Conservation (phyloP, 37 sponge, comb jelly and placozoan species). For the Chondrosia reniformis region DNA sequence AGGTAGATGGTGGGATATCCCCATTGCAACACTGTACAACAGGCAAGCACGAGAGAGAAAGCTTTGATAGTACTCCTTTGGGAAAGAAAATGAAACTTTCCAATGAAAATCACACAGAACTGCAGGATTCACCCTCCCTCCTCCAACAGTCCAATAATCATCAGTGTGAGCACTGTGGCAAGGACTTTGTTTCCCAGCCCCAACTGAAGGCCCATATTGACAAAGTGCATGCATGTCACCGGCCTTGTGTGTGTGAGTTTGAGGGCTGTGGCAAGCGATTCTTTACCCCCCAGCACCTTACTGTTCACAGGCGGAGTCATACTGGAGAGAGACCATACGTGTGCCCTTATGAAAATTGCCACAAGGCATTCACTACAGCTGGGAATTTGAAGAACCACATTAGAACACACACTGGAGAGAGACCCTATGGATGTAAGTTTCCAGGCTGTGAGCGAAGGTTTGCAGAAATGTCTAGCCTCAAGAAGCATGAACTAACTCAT, state of each 20-base stretch:
- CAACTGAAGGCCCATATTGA: slow-evolving; percentile 75
- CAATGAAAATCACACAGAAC: background rate
- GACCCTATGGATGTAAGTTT: slow-evolving; percentile 75
- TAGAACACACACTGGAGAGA: slow-evolving; percentile 83
- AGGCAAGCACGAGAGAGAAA: too few relatives aligned
- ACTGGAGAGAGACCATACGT: slow-evolving; percentile 79
- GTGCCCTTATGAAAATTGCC: slow-evolving; percentile 70
- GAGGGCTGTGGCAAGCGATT: slow-evolving; percentile 81
- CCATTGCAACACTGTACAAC: too few relatives aligned
- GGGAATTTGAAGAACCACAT: slow-evolving; percentile 86
- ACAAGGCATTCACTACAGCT: slow-evolving; percentile 82
- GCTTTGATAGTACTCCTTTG: too few relatives aligned
- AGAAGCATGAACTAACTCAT: slow-evolving; percentile 83
- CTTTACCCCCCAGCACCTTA: slow-evolving; percentile 83
- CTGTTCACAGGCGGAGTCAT: slow-evolving; percentile 69
- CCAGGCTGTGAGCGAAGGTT: slow-evolving; percentile 66
- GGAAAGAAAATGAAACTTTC: background rate
- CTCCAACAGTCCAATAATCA: background rate
- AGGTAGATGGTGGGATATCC: background rate
- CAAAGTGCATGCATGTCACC: slow-evolving; percentile 71
- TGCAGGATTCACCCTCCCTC: background rate
- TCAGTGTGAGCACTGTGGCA: slow-evolving; percentile 48
- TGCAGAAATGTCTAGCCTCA: slow-evolving; percentile 86
- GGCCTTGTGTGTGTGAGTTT: slow-evolving; percentile 82
- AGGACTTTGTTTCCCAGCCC: slow-evolving; percentile 72